Base-by-base conservation (phyloP, 2,113 vertebrate genomes). In the Tilapia sparmanii region DNA sequence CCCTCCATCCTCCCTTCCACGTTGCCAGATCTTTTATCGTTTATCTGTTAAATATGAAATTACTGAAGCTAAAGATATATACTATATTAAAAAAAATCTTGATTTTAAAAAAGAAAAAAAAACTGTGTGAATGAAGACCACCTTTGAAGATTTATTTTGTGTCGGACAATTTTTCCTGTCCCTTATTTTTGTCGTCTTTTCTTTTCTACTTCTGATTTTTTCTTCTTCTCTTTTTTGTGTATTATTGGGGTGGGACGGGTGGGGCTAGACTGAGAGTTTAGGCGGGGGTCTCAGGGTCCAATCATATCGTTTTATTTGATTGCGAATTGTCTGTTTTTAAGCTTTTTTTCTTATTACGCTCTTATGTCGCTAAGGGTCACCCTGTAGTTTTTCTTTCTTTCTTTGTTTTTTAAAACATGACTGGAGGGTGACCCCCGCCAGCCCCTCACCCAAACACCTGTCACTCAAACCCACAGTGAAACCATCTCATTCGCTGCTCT, bases 231-330 rank as follows among this genome's bases (percentile, higher is more conserved):
- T 71, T 47, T 90, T 87, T 91, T 82, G 40, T 88, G 83, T 92
- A 45, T 33, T 90, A 80, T 73, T 88, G 86, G 22, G 12, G 63
- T 7, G 33, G 89, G 35, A 19, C 0, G 54, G 89, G 63, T 3
- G 79, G 91, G 90, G 80, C 53, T 93, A 87, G 59, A 90, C 24
- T 18, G 93, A 42, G 80, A 85, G 80, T 54, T 80, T 91, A 85
- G 52, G 90, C 10, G 78, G 89, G 71, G 91, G 89, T 91, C 92
- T 93, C 86, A 90, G 87, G 91, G 93, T 95, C 90, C 89, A 94
- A 93, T 96, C 90, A 92, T 96, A 93, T 95, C 89, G 24, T 93
- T 92, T 91, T 89, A 84, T 94, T 94, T 95, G 87, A 93, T 86
- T 82, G 73, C 80, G 45, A 92, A 89, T 86, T 61, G 66, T 94